Conservation (phyloP, 2,113 vertebrate species). For the Caretta caretta region DNA sequence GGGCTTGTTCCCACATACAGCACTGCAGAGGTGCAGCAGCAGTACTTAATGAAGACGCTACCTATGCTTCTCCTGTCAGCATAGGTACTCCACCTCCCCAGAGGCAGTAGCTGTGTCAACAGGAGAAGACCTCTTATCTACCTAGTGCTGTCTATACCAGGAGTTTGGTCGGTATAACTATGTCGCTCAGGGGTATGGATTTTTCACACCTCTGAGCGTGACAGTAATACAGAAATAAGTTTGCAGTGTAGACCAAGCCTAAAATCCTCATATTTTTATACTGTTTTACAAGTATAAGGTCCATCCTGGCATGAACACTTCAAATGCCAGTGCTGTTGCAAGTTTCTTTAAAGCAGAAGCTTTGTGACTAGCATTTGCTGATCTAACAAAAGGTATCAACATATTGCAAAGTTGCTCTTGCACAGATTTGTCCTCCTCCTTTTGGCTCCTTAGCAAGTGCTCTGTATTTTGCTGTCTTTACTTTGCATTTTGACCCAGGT, state of each 20-base stretch:
- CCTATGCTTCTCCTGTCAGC: not conserved
- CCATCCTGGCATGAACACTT: not conserved
- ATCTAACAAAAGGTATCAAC: slow-evolving; percentile 15
- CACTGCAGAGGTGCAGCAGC: not conserved
- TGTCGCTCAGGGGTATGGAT: not conserved
- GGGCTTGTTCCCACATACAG: not conserved
- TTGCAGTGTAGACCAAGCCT: not conserved
- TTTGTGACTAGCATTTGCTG: slow-evolving; percentile 40
- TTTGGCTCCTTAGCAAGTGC: slow-evolving; percentile 9
- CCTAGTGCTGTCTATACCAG: not conserved
- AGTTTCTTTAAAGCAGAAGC: slow-evolving; percentile 15
- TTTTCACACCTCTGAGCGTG: not conserved
- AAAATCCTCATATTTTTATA: not conserved
- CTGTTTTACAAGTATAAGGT: not conserved
- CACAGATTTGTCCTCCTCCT: not conserved
- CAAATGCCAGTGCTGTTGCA: not conserved
- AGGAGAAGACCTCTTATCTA: no score
- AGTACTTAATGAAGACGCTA: not conserved
- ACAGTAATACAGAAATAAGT: not conserved
- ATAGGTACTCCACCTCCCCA: not conserved
- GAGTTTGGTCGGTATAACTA: not conserved
- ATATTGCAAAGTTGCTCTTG: slow-evolving; percentile 16
- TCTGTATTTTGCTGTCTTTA: slow-evolving; percentile 8
- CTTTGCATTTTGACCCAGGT: not conserved
- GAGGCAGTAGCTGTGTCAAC: not conserved